Evolutionary conservation across 2,888 invertebrate genomes (phyloP).

Genomic region (Protodeltote pygarga): DNA sequence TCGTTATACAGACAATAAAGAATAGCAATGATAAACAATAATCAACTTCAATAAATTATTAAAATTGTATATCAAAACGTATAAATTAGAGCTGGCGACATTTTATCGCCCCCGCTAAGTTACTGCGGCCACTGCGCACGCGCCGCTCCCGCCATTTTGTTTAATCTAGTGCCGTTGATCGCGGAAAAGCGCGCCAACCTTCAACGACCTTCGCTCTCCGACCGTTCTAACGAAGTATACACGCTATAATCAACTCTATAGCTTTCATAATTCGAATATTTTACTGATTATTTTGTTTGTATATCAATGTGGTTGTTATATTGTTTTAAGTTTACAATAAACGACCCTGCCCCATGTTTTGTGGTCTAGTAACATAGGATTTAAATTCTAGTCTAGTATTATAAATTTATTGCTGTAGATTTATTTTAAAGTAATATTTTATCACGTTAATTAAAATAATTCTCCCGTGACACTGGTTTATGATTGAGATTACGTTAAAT

Average conservation of each 20-base stretch:
- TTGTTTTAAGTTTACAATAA: slow-evolving; percentile 40
- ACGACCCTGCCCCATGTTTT: slow-evolving; percentile 69
- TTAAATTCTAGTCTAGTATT: slow-evolving; percentile 74
- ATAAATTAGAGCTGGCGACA: slow-evolving; percentile 58
- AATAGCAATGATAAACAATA: slow-evolving; percentile 21
- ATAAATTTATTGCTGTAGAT: slow-evolving; percentile 75
- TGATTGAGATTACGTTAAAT: slow-evolving; percentile 48
- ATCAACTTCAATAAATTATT: too few species aligned
- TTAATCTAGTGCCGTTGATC: slow-evolving; percentile 86
- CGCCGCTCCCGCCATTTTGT: slow-evolving; percentile 85
- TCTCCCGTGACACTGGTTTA: slow-evolving; percentile 57
- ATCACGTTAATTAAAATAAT: slow-evolving; percentile 71
- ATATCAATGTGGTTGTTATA: slow-evolving; percentile 28
- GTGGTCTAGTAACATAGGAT: slow-evolving; percentile 71
- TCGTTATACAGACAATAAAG: too few species aligned
- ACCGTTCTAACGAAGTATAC: slow-evolving; percentile 69
- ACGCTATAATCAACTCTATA: slow-evolving; percentile 52
- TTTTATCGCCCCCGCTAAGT: slow-evolving; percentile 70
- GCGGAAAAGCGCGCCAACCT: slow-evolving; percentile 87
- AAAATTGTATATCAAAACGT: slow-evolving; percentile 29
- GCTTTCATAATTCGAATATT: slow-evolving; percentile 22
- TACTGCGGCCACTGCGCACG: slow-evolving; percentile 79
- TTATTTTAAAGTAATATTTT: slow-evolving; percentile 75
- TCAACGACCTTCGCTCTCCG: slow-evolving; percentile 87
- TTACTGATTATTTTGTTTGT: slow-evolving; percentile 45